Conservation (phyloP, 23 tunicate genomes). For the Phallusia fumigata region DNA sequence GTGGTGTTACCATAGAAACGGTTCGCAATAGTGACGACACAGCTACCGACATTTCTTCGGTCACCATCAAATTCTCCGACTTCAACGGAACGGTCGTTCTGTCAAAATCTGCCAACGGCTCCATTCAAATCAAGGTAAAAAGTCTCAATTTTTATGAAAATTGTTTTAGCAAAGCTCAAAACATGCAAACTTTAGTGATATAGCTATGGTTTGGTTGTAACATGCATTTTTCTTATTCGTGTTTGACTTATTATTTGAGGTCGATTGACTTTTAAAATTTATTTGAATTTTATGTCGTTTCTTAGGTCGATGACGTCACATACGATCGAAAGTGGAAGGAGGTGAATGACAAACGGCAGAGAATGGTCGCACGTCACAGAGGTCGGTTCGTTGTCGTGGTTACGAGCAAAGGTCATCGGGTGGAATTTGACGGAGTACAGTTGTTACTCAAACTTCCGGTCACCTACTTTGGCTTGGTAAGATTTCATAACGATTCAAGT, state of each 20-base stretch:
- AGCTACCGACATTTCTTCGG: neutral
- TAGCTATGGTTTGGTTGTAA: too few relatives aligned
- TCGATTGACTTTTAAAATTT: too few relatives aligned
- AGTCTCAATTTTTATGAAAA: too few relatives aligned
- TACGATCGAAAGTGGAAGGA: neutral
- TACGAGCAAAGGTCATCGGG: slow-evolving; percentile 9
- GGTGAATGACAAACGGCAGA: neutral
- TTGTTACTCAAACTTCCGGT: slow-evolving; percentile 17
- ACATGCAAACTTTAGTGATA: too few relatives aligned
- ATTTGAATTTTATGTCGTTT: neutral
- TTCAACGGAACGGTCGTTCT: slow-evolving; percentile 10
- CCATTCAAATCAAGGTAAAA: neutral
- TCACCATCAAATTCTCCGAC: neutral
- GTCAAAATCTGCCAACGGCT: neutral
- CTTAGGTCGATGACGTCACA: slow-evolving; percentile 11
- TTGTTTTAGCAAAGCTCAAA: too few relatives aligned
- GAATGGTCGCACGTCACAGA: slow-evolving; percentile 6
- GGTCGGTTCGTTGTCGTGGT: slow-evolving; percentile 14
- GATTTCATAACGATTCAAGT: neutral
- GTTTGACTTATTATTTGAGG: too few relatives aligned
- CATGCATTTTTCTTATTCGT: too few relatives aligned
- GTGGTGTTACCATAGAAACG: neutral
- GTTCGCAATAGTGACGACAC: neutral
- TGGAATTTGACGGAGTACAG: slow-evolving; percentile 36
- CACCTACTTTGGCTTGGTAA: slow-evolving; percentile 11